Conservation (phyloP, 2,888 invertebrate species). For the Andrena fulva region DNA sequence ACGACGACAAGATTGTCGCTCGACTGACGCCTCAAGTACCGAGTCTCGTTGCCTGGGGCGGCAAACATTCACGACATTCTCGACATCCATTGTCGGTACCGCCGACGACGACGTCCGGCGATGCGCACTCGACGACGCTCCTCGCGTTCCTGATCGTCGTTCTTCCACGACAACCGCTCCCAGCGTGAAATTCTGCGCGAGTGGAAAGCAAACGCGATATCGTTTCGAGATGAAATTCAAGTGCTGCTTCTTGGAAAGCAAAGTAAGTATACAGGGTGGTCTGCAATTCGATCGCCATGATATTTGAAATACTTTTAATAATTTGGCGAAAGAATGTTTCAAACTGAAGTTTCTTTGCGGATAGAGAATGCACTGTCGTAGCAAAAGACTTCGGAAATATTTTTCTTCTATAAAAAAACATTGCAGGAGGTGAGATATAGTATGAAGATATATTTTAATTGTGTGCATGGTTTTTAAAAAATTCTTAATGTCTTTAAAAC, state of each 20-base stretch:
- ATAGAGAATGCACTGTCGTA: too few relatives aligned
- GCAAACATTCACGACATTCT: constrained; percentile 58
- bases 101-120: constrained; percentile 46
- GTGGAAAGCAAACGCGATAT: constrained; percentile 48
- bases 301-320: too few relatives aligned
- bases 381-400: too few relatives aligned
- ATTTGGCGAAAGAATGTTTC: too few relatives aligned
- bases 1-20: constrained; percentile 59
- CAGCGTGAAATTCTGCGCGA: constrained; percentile 46
- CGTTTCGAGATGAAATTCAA: constrained; percentile 37
- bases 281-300: too few relatives aligned
- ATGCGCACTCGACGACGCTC: constrained; percentile 54
- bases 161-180: constrained; percentile 41
- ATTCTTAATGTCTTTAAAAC: too few relatives aligned
- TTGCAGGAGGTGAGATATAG: too few relatives aligned
- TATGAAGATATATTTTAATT: too few relatives aligned
- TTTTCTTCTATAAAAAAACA: too few relatives aligned
- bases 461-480: too few relatives aligned
- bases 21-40: constrained; percentile 59
- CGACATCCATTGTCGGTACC: constrained; percentile 54
- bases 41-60: constrained; percentile 54
- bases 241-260: not conserved
- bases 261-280: not conserved
- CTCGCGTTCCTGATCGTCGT: constrained; percentile 47
- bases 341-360: too few relatives aligned